phyloP scores from a whole-genome alignment of 2,888 invertebrate genomes.

The Ormyrus pomaceus region DNA sequence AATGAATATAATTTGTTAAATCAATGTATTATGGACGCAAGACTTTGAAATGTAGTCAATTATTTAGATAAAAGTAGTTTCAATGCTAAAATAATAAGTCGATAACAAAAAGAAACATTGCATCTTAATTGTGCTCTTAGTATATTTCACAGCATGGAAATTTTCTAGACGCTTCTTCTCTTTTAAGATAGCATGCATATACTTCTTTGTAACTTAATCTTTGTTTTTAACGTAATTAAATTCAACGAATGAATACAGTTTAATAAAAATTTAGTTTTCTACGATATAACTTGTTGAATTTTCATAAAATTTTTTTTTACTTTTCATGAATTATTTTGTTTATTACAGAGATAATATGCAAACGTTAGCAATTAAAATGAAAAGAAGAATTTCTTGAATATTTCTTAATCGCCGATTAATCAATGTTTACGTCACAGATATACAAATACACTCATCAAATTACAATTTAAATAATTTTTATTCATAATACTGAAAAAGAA shows the following conservation, averaged over 20 bases:
- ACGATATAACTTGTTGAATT: too few relatives aligned
- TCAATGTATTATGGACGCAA: neutral
- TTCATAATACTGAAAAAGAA: neutral
- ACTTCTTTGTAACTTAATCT: neutral
- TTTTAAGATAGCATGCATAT: too few relatives aligned
- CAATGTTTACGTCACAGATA: too few relatives aligned
- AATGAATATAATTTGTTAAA: neutral
- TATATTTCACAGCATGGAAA: slow-evolving; percentile 2
- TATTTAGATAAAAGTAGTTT: neutral
- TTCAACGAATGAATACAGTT: neutral
- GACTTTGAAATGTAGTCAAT: neutral
- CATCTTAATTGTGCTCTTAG: too few relatives aligned
- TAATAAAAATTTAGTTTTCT: too few relatives aligned
- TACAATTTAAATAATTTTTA: neutral
- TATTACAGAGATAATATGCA: neutral
- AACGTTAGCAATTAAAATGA: neutral
- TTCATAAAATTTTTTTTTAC: too few relatives aligned
- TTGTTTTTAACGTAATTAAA: neutral
- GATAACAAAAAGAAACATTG: neutral
- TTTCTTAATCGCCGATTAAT: too few relatives aligned
- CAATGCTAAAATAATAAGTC: neutral
- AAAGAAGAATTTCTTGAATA: neutral
- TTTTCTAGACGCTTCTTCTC: neutral
- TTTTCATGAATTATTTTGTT: neutral
- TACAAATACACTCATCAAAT: too few relatives aligned